Base-by-base conservation (phyloP, 1,140 invertebrate genomes). In the Chionoecetes opilio region DNA sequence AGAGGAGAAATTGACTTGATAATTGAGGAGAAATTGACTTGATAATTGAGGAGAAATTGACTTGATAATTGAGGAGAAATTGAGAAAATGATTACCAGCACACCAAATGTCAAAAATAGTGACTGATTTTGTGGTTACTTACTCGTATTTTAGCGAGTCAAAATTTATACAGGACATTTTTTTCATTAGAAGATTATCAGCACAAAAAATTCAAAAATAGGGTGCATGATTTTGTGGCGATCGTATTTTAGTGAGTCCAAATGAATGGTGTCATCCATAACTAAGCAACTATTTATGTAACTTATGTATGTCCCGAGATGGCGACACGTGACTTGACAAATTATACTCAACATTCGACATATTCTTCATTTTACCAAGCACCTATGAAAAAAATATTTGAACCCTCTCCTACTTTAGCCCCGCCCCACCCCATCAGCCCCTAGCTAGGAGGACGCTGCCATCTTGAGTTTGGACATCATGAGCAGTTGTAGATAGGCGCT, bases 401-500 rank as follows among this genome's bases (percentile, higher is more conserved):
- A 41, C 35, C 37, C 87, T 17, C 32, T 37, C 29, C 35, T 6
- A 26, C 3, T 34, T 34, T 31, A 86, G 17, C 75, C 14, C n/a
- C 34, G 32, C 84, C 38, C 92, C n/a, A 86, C 29, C 92, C 26
- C n/a, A 82, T 35, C 89, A 91, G 0, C 46, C 53, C 53, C 53
- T 31, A 14, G 29, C 89, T 94, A 94, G 35, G 93, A 92, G 2
- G 94, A 35, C 9, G 90, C 84, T 8, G 84, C 82, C 34, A 95
- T 91, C 53, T 95, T 92, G 82, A 92, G 94, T 35, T 92, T 95
- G 37, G 94, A 92, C 94, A 95, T 95, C 82, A 95, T 92, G 35
- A 95, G 53, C 26, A 95, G 37, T 32, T 95, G 94, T 3, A 99
- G 97, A 97, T 99, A 99, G 96, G 98, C 98, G 95, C 98, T 98